phyloP scores from a whole-genome alignment of 1,140 invertebrate genomes.

The Colletes gigas region DNA sequence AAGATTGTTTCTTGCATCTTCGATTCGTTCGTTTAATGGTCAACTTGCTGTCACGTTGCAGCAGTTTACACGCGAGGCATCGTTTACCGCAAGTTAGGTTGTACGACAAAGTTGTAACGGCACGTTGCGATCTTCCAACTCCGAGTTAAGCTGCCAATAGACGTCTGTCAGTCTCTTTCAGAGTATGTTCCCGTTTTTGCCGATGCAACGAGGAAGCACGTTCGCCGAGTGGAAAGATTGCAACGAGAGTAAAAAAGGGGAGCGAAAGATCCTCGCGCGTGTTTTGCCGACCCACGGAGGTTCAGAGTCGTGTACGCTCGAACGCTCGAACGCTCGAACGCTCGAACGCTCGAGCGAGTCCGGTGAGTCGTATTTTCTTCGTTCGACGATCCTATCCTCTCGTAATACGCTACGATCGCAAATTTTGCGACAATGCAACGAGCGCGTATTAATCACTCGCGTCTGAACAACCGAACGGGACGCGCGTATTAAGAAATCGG shows the following conservation, averaged over 20 bases:
- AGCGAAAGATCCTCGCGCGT: slow-evolving; percentile 40
- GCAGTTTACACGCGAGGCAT: slow-evolving; percentile 18
- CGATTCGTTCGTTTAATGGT: slow-evolving; percentile 32
- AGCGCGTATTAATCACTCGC: neutral
- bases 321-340: slow-evolving; percentile 53
- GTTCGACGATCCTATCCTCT: neutral
- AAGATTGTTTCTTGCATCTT: too few relatives aligned
- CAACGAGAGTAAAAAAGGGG: slow-evolving; percentile 29
- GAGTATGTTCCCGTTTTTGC: slow-evolving; percentile 42
- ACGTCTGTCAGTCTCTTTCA: slow-evolving; percentile 39
- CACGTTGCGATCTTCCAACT: neutral
- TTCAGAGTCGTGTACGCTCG: slow-evolving; percentile 38
- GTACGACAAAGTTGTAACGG: slow-evolving; percentile 2
- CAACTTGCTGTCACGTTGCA: neutral
- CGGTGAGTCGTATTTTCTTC: neutral
- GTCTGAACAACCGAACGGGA: neutral
- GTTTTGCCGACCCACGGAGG: slow-evolving; percentile 44
- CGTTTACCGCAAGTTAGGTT: slow-evolving; percentile 10
- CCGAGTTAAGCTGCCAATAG: slow-evolving; percentile 26
- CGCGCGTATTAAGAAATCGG: neutral
- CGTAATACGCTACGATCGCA: too few relatives aligned
- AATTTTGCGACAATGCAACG: too few relatives aligned
- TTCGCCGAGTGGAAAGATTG: slow-evolving; percentile 20
- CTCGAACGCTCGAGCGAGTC: slow-evolving; percentile 48
- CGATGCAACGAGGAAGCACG: slow-evolving; percentile 40